These are phyloP conservation scores for Platysternon megacephalum DNA, from an alignment of 2,113 vertebrate species.

Conservation along the genomic window DNA sequence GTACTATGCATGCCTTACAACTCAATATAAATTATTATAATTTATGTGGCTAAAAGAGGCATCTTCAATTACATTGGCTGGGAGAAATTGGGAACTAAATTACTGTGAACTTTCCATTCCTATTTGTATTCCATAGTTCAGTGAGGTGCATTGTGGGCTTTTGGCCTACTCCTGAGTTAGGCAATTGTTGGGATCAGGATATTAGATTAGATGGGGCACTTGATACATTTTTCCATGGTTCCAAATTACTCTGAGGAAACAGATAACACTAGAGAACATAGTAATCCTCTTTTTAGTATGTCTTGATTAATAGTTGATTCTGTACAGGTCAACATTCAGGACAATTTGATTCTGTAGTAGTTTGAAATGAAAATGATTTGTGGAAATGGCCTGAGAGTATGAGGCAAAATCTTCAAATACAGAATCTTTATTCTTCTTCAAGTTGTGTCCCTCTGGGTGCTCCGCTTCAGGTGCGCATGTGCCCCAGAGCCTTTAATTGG, in stretches of 20 bases:
- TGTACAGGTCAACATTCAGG: not conserved
- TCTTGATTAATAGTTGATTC: not conserved
- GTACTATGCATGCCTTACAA: not conserved
- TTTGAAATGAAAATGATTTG: not conserved
- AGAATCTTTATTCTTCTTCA: not conserved
- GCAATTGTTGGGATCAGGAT: not conserved
- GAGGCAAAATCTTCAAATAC: not conserved
- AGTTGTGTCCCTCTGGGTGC: not conserved
- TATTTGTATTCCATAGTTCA: accelerated
- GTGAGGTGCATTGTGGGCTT: not conserved
- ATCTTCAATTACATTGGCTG: not conserved
- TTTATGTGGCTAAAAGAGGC: not conserved
- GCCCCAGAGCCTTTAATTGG: too few relatives aligned
- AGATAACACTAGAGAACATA: not conserved
- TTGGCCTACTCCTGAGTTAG: not conserved
- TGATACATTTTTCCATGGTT: not conserved
- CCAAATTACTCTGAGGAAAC: not conserved
- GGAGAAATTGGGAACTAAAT: not conserved
- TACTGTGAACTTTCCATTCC: accelerated
- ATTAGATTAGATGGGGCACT: not conserved
- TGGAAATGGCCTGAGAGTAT: not conserved
- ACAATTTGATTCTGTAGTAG: not conserved
- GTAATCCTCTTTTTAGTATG: not conserved
- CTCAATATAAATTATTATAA: not conserved
- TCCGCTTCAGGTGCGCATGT: too few relatives aligned